phyloP scores from a whole-genome alignment of 2,113 vertebrate genomes.

The Protobothrops mucrosquamatus region DNA sequence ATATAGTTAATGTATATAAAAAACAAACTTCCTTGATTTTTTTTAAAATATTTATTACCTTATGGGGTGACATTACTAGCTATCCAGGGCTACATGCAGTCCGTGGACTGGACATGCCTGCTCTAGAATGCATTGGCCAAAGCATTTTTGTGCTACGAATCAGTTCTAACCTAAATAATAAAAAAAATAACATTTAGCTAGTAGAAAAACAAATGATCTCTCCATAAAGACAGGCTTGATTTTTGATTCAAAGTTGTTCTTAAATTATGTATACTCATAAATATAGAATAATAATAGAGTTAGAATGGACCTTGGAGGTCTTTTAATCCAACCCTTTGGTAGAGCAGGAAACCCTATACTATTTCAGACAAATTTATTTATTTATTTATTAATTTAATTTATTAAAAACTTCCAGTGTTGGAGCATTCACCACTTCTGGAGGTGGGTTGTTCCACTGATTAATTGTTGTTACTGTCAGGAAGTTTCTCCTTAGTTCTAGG shows the following conservation, averaged over 20 bases:
- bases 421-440: background rate
- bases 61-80: too few relatives aligned
- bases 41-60: background rate
- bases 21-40: background rate
- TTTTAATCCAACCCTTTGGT: background rate
- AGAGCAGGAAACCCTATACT: background rate
- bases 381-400: too few relatives aligned
- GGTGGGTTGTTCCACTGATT: accelerated
- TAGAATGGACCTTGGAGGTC: background rate
- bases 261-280: background rate
- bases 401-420: background rate
- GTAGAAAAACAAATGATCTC: background rate
- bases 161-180: background rate
- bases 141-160: background rate
- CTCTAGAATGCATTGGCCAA: background rate
- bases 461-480: background rate
- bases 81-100: too few relatives aligned
- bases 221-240: background rate
- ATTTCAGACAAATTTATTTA: background rate
- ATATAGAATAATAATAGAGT: background rate
- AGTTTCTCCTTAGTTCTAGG: too few relatives aligned
- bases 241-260: background rate
- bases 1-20: background rate
- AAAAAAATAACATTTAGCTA: background rate
- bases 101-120: too few relatives aligned